Evolutionary conservation across 2,888 invertebrate species (phyloP).

Genomic region (Apantesis nais): DNA sequence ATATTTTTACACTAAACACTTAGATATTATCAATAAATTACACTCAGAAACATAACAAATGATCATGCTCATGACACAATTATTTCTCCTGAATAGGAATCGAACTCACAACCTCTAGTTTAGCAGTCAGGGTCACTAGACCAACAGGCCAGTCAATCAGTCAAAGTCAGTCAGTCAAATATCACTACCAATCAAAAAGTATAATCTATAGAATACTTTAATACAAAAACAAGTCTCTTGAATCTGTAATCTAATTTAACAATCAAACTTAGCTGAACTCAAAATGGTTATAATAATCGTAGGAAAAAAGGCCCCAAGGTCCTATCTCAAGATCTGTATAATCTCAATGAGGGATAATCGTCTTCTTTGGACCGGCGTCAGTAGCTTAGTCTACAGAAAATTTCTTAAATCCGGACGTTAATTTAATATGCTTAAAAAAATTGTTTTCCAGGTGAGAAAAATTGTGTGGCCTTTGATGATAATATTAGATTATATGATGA

Average conservation of each 20-base stretch:
- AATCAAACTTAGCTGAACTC: background rate
- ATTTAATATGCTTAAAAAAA: background rate
- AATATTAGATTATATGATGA: too few relatives aligned
- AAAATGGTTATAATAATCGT: slow-evolving; percentile 9
- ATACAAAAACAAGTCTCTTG: background rate
- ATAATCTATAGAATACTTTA: background rate
- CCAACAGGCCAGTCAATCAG: too few relatives aligned
- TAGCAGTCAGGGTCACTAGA: too few relatives aligned
- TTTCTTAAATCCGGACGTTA: background rate
- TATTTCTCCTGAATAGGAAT: too few relatives aligned
- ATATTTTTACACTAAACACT: too few relatives aligned
- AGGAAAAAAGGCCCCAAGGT: slow-evolving; percentile 4
- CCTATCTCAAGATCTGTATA: slow-evolving; percentile 14
- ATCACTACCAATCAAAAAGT: background rate
- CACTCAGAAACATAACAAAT: too few relatives aligned
- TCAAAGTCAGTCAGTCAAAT: too few relatives aligned
- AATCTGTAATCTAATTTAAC: background rate
- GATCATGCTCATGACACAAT: too few relatives aligned
- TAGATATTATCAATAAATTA: too few relatives aligned
- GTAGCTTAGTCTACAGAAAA: background rate
- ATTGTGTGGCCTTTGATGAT: background rate
- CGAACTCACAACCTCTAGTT: too few relatives aligned
- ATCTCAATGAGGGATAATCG: slow-evolving; percentile 9
- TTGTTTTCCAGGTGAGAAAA: background rate
- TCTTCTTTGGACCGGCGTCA: slow-evolving; percentile 5